Evolutionary conservation across 1,140 invertebrate species (phyloP).

Genomic region (Hormaphis cornu): DNA sequence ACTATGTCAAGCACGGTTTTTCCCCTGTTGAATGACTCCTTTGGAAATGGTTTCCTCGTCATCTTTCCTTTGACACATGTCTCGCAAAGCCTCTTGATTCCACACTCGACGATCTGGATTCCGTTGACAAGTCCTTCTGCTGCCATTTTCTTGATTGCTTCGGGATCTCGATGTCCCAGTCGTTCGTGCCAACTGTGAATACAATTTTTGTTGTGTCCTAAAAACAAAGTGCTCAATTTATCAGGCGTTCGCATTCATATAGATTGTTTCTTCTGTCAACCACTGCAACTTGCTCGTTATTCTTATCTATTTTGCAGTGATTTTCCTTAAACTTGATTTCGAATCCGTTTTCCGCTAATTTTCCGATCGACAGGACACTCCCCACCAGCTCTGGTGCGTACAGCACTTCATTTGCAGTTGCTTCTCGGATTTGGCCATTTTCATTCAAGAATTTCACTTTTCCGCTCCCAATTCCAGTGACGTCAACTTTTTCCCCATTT

Average conservation of each 20-base stretch:
- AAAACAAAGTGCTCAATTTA: neutral
- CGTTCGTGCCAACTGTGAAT: conserved; percentile 21
- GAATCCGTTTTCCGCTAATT: too few relatives aligned
- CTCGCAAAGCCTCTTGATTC: conserved; percentile 33
- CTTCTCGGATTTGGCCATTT: too few relatives aligned
- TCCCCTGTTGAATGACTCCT: conserved; percentile 13
- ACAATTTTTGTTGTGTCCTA: neutral
- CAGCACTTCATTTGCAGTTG: too few relatives aligned
- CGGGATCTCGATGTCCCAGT: conserved; percentile 36
- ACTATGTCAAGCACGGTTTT: conserved; percentile 36
- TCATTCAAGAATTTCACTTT: too few relatives aligned
- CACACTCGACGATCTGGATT: neutral
- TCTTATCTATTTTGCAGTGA: too few relatives aligned
- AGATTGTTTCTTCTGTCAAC: neutral
- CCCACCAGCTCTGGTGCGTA: too few relatives aligned
- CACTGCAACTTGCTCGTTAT: neutral
- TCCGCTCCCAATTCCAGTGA: too few relatives aligned
- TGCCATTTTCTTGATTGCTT: conserved; percentile 34
- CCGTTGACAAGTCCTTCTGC: neutral
- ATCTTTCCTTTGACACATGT: conserved; percentile 35
- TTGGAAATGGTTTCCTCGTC: conserved; percentile 34
- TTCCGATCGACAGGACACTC: too few relatives aligned
- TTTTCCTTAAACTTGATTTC: too few relatives aligned
- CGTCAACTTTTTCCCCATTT: too few relatives aligned
- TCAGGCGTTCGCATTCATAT: neutral